These are phyloP conservation scores for Thera obeliscata DNA, from an alignment of 2,888 invertebrate genomes.

Conservation along the genomic window DNA sequence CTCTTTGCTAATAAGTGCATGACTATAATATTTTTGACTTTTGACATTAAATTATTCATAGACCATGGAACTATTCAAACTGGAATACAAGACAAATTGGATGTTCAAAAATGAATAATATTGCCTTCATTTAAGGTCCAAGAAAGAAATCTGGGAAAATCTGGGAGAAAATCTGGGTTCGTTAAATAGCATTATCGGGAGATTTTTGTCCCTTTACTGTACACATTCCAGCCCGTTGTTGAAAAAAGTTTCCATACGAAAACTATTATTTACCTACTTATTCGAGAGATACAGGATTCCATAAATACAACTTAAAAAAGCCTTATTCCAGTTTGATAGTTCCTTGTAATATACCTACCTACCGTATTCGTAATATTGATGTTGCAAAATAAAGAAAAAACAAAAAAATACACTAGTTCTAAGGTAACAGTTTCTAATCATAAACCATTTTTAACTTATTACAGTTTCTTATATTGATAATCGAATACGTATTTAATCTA, in stretches of 20 bases:
- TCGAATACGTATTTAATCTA: slow-evolving; percentile 7
- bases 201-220: not conserved
- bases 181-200: not conserved
- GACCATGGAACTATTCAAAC: not conserved
- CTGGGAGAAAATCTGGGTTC: not conserved
- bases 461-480: slow-evolving; percentile 10
- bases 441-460: slow-evolving; percentile 10
- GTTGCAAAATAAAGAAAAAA: slow-evolving; percentile 23
- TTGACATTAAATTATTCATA: slow-evolving; percentile 20
- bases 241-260: no score
- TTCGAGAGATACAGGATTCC: not conserved
- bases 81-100: not conserved
- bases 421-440: slow-evolving; percentile 23
- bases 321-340: not conserved
- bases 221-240: not conserved
- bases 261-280: no score
- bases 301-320: not conserved
- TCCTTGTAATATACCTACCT: not conserved
- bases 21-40: slow-evolving; percentile 23
- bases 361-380: slow-evolving; percentile 26
- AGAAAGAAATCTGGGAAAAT: not conserved
- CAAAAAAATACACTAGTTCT: slow-evolving; percentile 20
- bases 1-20: slow-evolving; percentile 17
- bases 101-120: not conserved
- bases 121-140: not conserved